A percentile compares a stretch with the other conserved stretches of the same genome.
Conservation (phyloP, 2,888 invertebrate genomes). For the Tiliacea aurago region DNA sequence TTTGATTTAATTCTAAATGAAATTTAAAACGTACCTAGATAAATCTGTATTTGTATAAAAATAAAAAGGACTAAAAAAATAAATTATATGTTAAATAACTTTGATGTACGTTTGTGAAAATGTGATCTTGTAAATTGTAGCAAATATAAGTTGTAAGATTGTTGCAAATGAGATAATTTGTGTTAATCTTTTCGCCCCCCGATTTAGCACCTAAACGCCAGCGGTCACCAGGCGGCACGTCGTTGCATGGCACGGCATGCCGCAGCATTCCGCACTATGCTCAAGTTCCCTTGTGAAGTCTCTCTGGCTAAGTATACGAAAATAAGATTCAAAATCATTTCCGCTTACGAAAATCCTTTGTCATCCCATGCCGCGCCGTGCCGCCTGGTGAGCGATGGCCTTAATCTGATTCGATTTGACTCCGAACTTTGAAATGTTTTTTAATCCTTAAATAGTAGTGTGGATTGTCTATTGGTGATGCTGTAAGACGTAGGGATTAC, state of each 20-base stretch:
- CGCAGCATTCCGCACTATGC: not conserved
- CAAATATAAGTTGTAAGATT: too few relatives aligned
- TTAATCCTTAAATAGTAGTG: not conserved
- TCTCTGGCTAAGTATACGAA: not conserved
- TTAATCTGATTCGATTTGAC: not conserved
- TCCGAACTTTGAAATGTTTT: not conserved
- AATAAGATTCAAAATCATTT: not conserved
- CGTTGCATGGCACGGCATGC: not conserved
- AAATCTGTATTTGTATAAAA: constrained; percentile 14
- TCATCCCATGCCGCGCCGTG: not conserved
- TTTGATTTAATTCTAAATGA: not conserved
- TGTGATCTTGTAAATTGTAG: not conserved
- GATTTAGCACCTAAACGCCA: not conserved
- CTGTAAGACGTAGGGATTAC: not conserved
- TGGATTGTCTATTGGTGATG: not conserved
- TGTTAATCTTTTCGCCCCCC: not conserved
- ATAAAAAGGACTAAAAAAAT: constrained; percentile 14
- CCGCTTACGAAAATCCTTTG: not conserved
- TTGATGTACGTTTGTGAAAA: constrained; percentile 3
- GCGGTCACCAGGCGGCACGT: not conserved
- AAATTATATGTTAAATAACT: constrained; percentile 13
- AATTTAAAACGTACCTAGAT: not conserved
- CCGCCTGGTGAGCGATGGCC: not conserved
- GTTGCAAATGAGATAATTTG: not conserved
- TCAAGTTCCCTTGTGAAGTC: not conserved